phyloP scores from a whole-genome alignment of 2,113 vertebrate genomes.

The Triplophysa siluroides region DNA sequence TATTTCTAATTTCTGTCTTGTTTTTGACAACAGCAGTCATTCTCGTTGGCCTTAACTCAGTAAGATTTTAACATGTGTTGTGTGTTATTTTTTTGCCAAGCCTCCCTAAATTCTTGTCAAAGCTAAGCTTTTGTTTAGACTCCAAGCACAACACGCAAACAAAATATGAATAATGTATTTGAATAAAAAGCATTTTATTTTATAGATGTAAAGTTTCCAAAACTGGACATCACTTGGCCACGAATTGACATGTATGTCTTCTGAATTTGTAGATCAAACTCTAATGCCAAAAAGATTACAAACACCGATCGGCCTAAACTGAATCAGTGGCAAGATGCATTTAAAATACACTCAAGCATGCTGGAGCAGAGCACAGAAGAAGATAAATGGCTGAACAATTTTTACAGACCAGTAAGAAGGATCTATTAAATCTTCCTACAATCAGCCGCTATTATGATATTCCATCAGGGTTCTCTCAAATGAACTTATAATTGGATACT shows the following conservation, averaged over 20 bases:
- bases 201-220: not conserved
- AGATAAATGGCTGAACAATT: not conserved
- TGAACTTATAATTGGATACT: conserved; percentile 35
- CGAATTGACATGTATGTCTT: not conserved
- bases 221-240: too few species aligned
- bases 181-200: not conserved
- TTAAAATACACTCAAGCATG: not conserved
- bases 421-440: not conserved
- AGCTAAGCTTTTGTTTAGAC: too few species aligned
- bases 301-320: not conserved
- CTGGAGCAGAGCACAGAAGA: not conserved
- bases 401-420: not conserved
- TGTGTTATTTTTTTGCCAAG: too few species aligned
- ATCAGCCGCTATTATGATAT: not conserved
- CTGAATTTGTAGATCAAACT: not conserved
- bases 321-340: conserved; percentile 1
- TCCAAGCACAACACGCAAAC: too few species aligned
- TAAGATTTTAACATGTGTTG: too few species aligned
- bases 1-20: too few species aligned
- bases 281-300: conserved; percentile 13
- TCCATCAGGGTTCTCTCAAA: conserved; percentile 10
- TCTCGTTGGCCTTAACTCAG: too few species aligned
- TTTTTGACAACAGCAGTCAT: too few species aligned
- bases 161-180: too few species aligned
- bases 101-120: too few species aligned